Evolutionary conservation across 2,888 invertebrate genomes (phyloP), one percentile per base, ranked within the genome.

Genomic region (Troglohyphantes excavatus): DNA sequence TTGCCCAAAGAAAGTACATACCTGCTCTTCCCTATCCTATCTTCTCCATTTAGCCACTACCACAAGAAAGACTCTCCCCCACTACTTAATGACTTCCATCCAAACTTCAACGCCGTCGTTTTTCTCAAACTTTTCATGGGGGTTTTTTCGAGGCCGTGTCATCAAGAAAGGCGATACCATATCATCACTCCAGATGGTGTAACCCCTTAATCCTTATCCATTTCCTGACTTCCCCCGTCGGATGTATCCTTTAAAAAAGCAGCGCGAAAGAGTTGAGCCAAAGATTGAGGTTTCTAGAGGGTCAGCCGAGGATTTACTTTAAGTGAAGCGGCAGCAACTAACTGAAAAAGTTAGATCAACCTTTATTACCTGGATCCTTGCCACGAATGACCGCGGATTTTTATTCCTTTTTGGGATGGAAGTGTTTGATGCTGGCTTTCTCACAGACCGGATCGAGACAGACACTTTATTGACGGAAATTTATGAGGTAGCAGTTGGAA

Each of bases 291-390:
- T 85, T 76, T 85, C 39, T 23, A 17, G 11, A 23, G 65, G 78
- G 78, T 63, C 33, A 33, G n/a, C 23, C 7, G 46, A 33, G 68
- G 85, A n/a, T 68, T 63, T 83, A 23, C 39, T 59, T 59, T 39
- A 85, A 76, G 68, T 23, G 75, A 76, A 39, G 53, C 75, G 29
- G 53, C 75, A 70, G 85, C 53, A 21, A 59, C 76, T 68, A 68
- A 67, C 75, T 85, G 75, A 76, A 68, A 78, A 59, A 85, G 76
- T 75, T 75, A 29, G 67, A 76, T 68, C 85, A 76, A 68, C 59
- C 76, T 85, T 85, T 85, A 85, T 85, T 76, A 85, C 85, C 68
- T 72, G 72, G 73, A 53, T 61, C 61, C 72, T 59, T 83, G 83
- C 73, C 70, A 70, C 63, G 83, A 73, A 53, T 27, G 72, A 53